Conservation (phyloP, 1,140 invertebrate genomes). For the Halictus rubicundus region DNA sequence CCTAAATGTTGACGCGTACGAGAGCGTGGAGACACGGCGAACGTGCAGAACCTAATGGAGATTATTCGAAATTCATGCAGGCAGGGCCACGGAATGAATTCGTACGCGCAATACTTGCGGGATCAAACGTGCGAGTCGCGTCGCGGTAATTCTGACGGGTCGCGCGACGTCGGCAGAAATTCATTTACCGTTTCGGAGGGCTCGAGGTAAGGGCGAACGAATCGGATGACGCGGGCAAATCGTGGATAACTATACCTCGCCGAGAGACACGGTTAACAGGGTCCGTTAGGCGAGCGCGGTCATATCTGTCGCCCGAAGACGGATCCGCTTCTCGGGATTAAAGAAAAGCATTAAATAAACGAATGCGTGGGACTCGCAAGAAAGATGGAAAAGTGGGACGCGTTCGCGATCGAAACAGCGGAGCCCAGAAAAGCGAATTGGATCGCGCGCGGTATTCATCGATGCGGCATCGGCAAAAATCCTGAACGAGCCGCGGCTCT, state of each 20-base stretch:
- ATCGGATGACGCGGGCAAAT: neutral
- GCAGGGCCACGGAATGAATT: too few relatives aligned
- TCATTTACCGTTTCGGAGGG: too few relatives aligned
- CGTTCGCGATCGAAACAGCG: neutral
- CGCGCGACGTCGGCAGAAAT: too few relatives aligned
- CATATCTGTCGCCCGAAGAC: neutral
- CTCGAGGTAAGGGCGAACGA: neutral
- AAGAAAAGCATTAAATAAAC: slow-evolving; percentile 35
- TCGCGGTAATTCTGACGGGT: too few relatives aligned
- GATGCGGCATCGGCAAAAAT: slow-evolving; percentile 49
- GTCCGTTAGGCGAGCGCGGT: neutral
- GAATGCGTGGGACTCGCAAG: neutral
- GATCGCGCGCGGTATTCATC: slow-evolving; percentile 50
- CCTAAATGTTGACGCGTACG: too few relatives aligned
- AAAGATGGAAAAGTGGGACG: neutral
- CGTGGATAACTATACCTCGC: neutral
- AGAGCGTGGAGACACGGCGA: too few relatives aligned
- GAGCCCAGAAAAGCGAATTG: slow-evolving; percentile 37
- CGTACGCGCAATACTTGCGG: too few relatives aligned
- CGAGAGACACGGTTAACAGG: slow-evolving; percentile 1
- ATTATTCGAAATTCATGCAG: too few relatives aligned
- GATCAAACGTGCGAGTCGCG: too few relatives aligned
- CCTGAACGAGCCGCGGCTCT: slow-evolving; percentile 18
- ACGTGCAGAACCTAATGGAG: too few relatives aligned
- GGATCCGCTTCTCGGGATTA: slow-evolving; percentile 28